Percentiles rank a stretch among this genome's conserved stretches.
Conservation (phyloP, 2,113 vertebrate species). For the Muntiacus reevesi region DNA sequence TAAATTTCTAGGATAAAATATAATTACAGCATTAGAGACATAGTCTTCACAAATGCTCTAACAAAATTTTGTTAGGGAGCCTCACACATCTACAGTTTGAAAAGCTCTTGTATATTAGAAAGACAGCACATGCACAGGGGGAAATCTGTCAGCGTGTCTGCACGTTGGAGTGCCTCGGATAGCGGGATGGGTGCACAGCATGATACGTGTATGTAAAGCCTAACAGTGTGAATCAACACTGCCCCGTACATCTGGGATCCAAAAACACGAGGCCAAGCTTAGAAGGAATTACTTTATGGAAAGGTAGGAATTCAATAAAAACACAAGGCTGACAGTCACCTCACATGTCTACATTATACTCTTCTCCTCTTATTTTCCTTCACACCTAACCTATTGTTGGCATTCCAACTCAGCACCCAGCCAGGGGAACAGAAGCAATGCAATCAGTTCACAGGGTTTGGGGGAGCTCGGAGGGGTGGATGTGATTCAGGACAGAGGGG, state of each 20-base stretch:
- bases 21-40: not conserved
- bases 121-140: not conserved
- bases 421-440: not conserved
- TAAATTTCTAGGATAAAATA: not conserved
- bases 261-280: not conserved
- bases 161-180: not conserved
- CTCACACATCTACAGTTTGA: not conserved
- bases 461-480: not conserved
- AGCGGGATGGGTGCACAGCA: not conserved
- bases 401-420: not conserved
- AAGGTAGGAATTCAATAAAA: slow-evolving; percentile 42
- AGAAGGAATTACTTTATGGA: not conserved
- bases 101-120: not conserved
- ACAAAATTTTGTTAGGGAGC: not conserved
- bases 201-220: not conserved
- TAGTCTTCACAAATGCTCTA: not conserved
- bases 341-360: not conserved
- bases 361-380: not conserved
- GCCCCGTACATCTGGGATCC: not conserved
- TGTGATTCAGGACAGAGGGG: not conserved
- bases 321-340: slow-evolving; percentile 16
- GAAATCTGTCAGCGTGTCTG: not conserved
- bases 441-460: not conserved
- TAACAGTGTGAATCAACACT: not conserved
- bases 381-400: not conserved